Percentiles rank a stretch among this genome's conserved stretches.
phyloP scores from a whole-genome alignment of 2,113 vertebrate species.

The Gobio gobio region DNA sequence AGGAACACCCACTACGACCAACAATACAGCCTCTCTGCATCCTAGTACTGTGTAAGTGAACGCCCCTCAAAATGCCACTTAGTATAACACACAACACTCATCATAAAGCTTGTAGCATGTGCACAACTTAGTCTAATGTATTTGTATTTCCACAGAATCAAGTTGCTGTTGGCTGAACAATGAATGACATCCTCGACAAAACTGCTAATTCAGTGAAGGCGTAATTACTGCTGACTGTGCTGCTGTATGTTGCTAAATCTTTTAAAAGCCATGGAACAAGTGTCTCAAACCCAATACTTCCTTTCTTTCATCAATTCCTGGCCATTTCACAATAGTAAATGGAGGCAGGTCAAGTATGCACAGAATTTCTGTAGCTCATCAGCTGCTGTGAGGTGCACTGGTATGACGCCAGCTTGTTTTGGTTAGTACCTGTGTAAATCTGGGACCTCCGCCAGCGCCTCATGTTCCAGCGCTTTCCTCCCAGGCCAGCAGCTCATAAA shows the following conservation, averaged over 20 bases:
- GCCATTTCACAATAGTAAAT: not conserved
- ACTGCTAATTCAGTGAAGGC: not conserved
- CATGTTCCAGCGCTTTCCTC: slow-evolving; percentile 26
- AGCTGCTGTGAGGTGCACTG: slow-evolving; percentile 25
- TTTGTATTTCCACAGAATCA: not conserved
- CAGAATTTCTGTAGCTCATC: not conserved
- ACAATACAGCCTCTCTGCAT: not conserved
- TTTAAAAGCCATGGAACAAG: not conserved
- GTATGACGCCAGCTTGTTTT: slow-evolving; percentile 42
- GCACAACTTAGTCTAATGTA: not conserved
- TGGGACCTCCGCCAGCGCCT: slow-evolving; percentile 58
- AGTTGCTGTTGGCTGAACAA: not conserved
- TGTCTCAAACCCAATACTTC: not conserved
- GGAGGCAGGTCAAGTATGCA: slow-evolving; percentile 16
- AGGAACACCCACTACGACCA: not conserved
- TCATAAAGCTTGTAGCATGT: not conserved
- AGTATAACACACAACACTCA: not conserved
- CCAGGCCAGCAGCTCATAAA: slow-evolving; percentile 61
- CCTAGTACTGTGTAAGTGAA: not conserved
- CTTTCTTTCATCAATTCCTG: not conserved
- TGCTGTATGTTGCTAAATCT: not conserved
- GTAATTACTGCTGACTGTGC: not conserved
- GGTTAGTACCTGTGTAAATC: slow-evolving; percentile 59
- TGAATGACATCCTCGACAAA: not conserved
- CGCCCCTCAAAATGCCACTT: not conserved